Evolutionary conservation across 2,797 vertebrate species (phyloP), one percentile per base, ranked within the genome.

Genomic region (Enteromius trimaculatus): DNA sequence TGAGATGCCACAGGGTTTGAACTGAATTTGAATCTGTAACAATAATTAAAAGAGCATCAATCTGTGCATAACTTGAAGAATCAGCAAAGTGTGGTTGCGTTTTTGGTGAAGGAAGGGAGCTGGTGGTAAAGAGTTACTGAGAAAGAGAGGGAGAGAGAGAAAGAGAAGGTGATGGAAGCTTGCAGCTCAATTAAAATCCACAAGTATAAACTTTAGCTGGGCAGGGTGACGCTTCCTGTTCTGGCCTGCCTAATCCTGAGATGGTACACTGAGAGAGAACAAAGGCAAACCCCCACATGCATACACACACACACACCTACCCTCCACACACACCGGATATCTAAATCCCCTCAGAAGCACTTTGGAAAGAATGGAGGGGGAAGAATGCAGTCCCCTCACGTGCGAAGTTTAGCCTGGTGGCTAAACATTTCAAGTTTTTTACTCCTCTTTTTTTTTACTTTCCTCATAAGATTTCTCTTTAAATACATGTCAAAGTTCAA

Each of bases 251-350:
- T 89, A 86, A 77, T 92, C 91, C 88, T 4, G 77, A 88, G 88
- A 91, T 75, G 89, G 89, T 93, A 93, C 91, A 92, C 87, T 90
- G 91, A 90, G 83, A 87, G 88, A 92, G 91, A 94, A 93, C 93
- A 94, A 93, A 94, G 89, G 17, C 34, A 51, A 80, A 78, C 51
- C 69, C 80, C 58, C 83, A 85, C 85, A 81, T 60, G n/a, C 82
- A 84, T 78, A 79, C 66, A 82, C 82, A 84, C 71, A 86, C 71
- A 86, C 72, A 81, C 68, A 79, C 55, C 64, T 60, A 79, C 80
- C 19, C 69, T 68, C 21, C 84, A 77, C 64, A 82, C 39, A 76
- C 80, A 76, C 76, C 72, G 77, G 64, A 62, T 44, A 79, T 81
- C 42, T 64, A 77, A 69, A 77, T 79, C 76, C 65, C 71, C 66